Base-by-base conservation (phyloP, 2,888 invertebrate species). In the Papilio protenor region DNA sequence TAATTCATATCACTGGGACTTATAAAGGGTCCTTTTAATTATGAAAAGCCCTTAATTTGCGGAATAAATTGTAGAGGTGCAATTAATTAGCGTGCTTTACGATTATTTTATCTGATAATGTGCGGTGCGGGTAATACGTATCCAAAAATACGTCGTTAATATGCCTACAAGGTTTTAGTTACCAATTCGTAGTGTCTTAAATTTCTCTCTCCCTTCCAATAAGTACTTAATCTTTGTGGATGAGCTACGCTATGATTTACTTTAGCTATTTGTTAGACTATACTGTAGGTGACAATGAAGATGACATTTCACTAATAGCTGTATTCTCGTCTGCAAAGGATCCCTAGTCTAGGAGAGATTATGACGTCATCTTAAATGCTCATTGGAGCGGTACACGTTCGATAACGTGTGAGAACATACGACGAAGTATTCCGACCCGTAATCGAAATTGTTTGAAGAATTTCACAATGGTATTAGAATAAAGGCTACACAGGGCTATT, bases 281-380 rank as follows among this genome's bases (percentile, higher is more conserved):
- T 8, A 12, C 57, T 59, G 33, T 59, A 72, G 49, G 49, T 64
- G 52, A 40, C 16, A 47, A 55, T 14, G 33, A 49, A 76, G 70
- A 27, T 73, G 81, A 80, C 71, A 75, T 76, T 81, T 80, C 81
- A 81, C 82, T 81, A 81, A 81, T 81, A 81, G 81, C 80, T 81
- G 80, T 81, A 79, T 79, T 77, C 78, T 59, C 71, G 78, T 61
- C 73, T 73, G 45, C 61, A n/a, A 59, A 40, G 21, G 45, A 27
- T 14, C 33, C 40, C 21, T 52, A 21, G 64, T 47, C 49, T 64
- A 72, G 52, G 40, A 49, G 76, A 81, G 82, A 83, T 82, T 83
- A 81, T 80, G 81, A 76, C 83, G 79, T 82, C 82, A 82, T 82
- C 82, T 82, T 76, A 79, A 81, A 78, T 71, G 81, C 74, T 79